Conservation (phyloP, 2,797 vertebrate genomes). For the Helicolenus hilgendorfi region DNA sequence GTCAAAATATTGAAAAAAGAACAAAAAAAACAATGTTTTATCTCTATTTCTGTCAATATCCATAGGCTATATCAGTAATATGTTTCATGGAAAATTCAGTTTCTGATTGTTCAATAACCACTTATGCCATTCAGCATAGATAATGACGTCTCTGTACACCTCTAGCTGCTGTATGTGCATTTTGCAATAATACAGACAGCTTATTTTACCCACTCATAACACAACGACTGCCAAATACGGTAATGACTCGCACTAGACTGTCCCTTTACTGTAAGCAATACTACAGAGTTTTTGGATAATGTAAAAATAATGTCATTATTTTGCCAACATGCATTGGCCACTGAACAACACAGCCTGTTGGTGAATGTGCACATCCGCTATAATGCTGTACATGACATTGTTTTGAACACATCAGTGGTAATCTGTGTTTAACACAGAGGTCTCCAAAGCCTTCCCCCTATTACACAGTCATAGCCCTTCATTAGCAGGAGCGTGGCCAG, state of each 20-base stretch:
- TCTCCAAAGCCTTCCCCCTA: slow-evolving; percentile 2
- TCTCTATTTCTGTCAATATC: not conserved
- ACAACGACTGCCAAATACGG: not conserved
- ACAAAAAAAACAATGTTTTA: not conserved
- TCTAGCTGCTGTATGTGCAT: not conserved
- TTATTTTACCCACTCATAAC: not conserved
- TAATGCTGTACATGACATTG: slow-evolving; percentile 11
- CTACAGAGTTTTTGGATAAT: not conserved
- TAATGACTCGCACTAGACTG: not conserved
- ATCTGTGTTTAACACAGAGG: slow-evolving; percentile 20
- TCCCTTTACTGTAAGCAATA: not conserved
- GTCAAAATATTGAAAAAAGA: too few relatives aligned
- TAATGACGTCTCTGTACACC: not conserved
- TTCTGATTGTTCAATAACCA: not conserved
- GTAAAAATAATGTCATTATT: not conserved
- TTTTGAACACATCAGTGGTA: not conserved
- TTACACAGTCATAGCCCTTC: slow-evolving; percentile 47
- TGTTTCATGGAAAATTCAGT: not conserved
- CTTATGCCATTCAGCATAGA: not conserved
- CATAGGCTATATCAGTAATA: not conserved
- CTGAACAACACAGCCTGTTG: not conserved
- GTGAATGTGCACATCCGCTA: not conserved
- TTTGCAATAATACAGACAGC: not conserved
- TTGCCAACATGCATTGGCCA: not conserved
- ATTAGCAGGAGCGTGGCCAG: slow-evolving; percentile 24